Base-by-base conservation (phyloP, 2,797 vertebrate genomes). In the Kryptolebias ocellatus region DNA sequence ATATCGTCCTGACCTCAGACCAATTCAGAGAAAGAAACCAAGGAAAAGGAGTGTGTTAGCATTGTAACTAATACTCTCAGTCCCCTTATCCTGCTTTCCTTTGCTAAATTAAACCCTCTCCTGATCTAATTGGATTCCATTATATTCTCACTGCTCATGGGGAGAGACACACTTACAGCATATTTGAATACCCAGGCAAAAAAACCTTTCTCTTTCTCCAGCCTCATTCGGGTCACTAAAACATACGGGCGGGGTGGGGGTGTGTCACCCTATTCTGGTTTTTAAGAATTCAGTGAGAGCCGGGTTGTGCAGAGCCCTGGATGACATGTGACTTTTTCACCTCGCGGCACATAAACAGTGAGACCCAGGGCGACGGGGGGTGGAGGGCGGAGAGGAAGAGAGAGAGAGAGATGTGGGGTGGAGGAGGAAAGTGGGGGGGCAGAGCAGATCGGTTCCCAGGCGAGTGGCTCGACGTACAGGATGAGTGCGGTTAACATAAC, bases 381-480 rank as follows among this genome's bases (percentile, higher is more conserved):
- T 24, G 20, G 20, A 24, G 20, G 20, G 20, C 20, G 20, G 20
- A 24, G 20, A 24, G 20, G 20, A 24, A 24, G 20, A 24, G 53
- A n/a, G 37, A 8, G 37, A 53, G 54, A 77, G 54, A 44, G 47
- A 68, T 59, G 60, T 17, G 62, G 56, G 16, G 51, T 15, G 49
- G 17, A 4, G 31, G 4, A 5, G 8, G 49, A 34, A 42, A 60
- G 58, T 58, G 76, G 42, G 66, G 72, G 78, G 60, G 66, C 16
- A 0, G 72, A 83, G 68, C 58, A 59, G 1, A 31, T 28, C 3
- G 15, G 87, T 94, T 93, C 92, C 87, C 91, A 93, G 85, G 84
- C 92, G 91, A 89, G 93, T 92, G 92, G 93, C 90, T 93, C 70
- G 63, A 80, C 62, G 64, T 67, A 92, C 91, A 94, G 91, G 92